Percentiles rank a stretch among this genome's conserved stretches.
phyloP scores from a whole-genome alignment of 1,140 invertebrate genomes.

The Cheumatopsyche charites region DNA sequence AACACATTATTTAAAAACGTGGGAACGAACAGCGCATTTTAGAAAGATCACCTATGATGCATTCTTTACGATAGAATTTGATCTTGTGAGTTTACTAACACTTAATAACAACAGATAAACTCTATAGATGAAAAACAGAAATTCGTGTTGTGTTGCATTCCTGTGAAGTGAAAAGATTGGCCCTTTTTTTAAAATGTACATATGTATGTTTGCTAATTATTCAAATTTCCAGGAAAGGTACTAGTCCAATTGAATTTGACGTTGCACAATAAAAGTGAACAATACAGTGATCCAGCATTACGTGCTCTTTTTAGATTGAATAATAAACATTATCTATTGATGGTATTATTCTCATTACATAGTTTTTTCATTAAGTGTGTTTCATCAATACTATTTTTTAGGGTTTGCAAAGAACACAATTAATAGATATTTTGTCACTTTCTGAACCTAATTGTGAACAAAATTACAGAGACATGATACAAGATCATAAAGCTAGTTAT shows the following conservation, averaged over 20 bases:
- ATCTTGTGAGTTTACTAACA: no score
- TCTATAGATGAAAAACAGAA: no score
- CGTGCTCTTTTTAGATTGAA: constrained; percentile 88
- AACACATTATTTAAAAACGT: no score
- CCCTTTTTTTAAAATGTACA: constrained; percentile 27
- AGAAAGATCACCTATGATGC: no score
- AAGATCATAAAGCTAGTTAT: constrained; percentile 78
- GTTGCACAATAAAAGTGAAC: constrained; percentile 83
- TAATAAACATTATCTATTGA: constrained; percentile 92
- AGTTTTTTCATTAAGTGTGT: no score
- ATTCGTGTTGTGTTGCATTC: no score
- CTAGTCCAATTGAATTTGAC: constrained; percentile 84
- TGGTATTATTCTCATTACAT: constrained; percentile 50
- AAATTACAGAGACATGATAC: constrained; percentile 82
- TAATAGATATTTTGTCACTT: constrained; percentile 79
- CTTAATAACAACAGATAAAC: no score
- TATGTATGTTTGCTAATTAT: constrained; percentile 14
- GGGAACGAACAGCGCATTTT: no score
- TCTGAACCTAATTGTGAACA: constrained; percentile 84
- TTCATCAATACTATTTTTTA: constrained; percentile 54
- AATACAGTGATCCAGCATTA: constrained; percentile 80
- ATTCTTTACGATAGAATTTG: no score
- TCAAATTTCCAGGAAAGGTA: constrained; percentile 73
- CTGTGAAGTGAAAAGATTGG: no score
- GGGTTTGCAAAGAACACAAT: constrained; percentile 80